These are phyloP conservation scores for Sardinella longiceps DNA, from an alignment of 2,797 vertebrate species.

Conservation along the genomic window DNA sequence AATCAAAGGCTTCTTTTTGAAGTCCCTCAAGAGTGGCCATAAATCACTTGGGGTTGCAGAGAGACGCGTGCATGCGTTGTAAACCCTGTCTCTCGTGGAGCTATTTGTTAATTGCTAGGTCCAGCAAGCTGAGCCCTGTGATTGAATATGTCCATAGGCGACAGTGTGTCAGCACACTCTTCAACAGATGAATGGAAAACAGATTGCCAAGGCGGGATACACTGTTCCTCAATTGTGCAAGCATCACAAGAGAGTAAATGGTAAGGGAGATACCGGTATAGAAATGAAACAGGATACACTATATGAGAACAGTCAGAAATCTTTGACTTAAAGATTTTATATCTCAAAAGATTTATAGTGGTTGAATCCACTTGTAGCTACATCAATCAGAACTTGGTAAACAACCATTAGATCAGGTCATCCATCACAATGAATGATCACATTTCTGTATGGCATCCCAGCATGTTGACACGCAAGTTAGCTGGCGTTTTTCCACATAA, in stretches of 20 bases:
- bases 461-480: not conserved
- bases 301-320: not conserved
- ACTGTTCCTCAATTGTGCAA: not conserved
- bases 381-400: not conserved
- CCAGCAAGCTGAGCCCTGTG: conserved; percentile 26
- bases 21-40: conserved; percentile 16
- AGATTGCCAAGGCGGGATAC: not conserved
- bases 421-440: not conserved
- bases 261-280: not conserved
- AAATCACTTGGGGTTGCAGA: conserved; percentile 28
- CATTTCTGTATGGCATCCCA: not conserved
- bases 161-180: conserved; percentile 15
- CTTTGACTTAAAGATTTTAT: not conserved
- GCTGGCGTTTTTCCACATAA: not conserved
- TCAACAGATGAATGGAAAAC: not conserved
- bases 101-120: conserved; percentile 43
- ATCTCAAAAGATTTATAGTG: not conserved
- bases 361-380: not conserved
- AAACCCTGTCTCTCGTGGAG: conserved; percentile 30
- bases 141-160: conserved; percentile 34
- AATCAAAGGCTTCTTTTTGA: conserved; percentile 30
- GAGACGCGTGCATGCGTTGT: not conserved
- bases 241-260: not conserved
- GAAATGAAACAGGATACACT: not conserved
- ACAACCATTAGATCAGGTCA: not conserved